These are phyloP conservation scores for Notocelia uddmanniana DNA, from an alignment of 2,888 invertebrate species.

Conservation along the genomic window DNA sequence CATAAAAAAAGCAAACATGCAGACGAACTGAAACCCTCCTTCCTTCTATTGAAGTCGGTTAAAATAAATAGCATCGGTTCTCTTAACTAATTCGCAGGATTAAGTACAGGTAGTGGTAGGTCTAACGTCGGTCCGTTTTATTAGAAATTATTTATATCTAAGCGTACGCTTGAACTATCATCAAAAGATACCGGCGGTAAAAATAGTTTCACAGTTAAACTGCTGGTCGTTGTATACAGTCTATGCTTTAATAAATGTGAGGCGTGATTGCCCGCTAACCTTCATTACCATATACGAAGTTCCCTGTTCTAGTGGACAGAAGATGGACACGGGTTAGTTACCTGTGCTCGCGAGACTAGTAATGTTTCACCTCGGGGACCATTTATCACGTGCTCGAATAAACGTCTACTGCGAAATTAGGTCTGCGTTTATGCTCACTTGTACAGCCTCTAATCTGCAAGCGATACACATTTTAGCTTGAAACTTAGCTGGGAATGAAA, in stretches of 20 bases:
- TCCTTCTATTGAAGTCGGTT: too few species aligned
- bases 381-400: constrained; percentile 12
- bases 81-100: too few species aligned
- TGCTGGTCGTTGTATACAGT: background rate
- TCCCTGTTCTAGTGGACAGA: background rate
- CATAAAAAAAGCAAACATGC: too few species aligned
- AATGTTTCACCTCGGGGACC: constrained; percentile 7
- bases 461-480: background rate
- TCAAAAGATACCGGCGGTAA: background rate
- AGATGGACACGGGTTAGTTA: constrained; percentile 6
- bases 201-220: background rate
- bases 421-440: background rate
- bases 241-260: background rate
- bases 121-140: too few species aligned
- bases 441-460: background rate
- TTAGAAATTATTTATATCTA: too few species aligned
- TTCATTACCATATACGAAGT: background rate
- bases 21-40: too few species aligned
- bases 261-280: background rate
- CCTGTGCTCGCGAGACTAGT: background rate
- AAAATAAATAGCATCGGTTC: too few species aligned
- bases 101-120: too few species aligned
- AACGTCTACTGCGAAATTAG: background rate
- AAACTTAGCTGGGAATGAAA: background rate
- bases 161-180: background rate